Evolutionary conservation across 2,113 vertebrate genomes (phyloP).

Genomic region (Anguilla rostrata): DNA sequence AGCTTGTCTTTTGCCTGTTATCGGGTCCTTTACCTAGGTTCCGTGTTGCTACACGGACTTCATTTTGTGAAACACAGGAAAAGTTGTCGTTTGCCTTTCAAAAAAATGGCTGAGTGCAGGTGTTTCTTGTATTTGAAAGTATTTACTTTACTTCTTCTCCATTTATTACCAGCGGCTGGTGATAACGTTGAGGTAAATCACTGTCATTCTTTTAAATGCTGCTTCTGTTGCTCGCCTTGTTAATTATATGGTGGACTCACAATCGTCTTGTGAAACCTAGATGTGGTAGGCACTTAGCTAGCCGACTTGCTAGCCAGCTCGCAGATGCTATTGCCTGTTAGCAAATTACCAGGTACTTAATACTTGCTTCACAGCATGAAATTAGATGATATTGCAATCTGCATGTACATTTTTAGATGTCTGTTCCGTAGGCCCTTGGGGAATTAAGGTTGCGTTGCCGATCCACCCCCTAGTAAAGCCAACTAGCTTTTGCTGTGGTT

Average conservation of each 20-base stretch:
- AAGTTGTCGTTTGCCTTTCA: constrained; percentile 24
- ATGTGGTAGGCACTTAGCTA: neutral
- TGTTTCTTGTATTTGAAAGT: constrained; percentile 45
- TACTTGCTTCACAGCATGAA: neutral
- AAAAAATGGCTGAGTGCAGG: constrained; percentile 23
- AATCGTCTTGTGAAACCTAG: neutral
- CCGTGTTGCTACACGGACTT: neutral
- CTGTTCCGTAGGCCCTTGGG: too few species aligned
- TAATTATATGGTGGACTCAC: neutral
- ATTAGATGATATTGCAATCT: too few species aligned
- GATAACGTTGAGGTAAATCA: constrained; percentile 59
- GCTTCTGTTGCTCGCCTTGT: neutral
- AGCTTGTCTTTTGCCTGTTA: neutral
- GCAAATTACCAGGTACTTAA: neutral
- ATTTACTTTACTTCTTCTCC: constrained; percentile 37
- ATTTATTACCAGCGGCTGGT: constrained; percentile 22
- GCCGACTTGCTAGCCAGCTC: neutral
- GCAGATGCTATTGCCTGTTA: neutral
- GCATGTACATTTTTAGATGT: too few species aligned
- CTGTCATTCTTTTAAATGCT: neutral
- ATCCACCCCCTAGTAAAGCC: too few species aligned
- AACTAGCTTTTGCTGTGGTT: too few species aligned
- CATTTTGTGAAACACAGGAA: constrained; percentile 16
- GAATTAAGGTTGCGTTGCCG: too few species aligned
- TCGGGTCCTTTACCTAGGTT: too few species aligned